phyloP scores from a whole-genome alignment of 2,113 vertebrate genomes.

The Rattus rattus region DNA sequence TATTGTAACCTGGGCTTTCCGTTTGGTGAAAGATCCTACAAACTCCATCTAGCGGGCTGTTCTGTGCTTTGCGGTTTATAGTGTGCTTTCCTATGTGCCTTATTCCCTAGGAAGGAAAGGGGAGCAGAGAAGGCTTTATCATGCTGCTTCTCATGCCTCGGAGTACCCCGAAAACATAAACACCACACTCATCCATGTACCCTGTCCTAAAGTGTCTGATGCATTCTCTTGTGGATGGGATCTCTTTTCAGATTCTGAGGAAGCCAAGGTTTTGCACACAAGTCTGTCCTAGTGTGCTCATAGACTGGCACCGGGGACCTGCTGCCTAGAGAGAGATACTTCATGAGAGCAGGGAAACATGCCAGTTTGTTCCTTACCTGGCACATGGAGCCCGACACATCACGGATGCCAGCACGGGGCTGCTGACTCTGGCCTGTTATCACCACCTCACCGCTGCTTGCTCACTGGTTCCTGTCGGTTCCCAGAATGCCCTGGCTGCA shows the following conservation, averaged over 20 bases:
- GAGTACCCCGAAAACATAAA: background rate
- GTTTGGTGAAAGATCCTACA: background rate
- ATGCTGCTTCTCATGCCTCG: background rate
- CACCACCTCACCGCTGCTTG: background rate
- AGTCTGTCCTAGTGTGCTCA: background rate
- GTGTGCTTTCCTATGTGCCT: background rate
- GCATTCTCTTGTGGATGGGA: background rate
- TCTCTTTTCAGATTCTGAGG: background rate
- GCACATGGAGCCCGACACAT: background rate
- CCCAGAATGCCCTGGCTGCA: background rate
- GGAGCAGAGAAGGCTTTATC: background rate
- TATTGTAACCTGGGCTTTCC: background rate
- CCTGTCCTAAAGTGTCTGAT: background rate
- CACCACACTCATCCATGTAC: background rate
- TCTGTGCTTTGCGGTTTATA: background rate
- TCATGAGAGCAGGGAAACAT: fast-evolving
- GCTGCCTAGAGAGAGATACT: background rate
- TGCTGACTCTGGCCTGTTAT: background rate
- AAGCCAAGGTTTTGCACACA: background rate
- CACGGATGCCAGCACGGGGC: background rate
- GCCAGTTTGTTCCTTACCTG: background rate
- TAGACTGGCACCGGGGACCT: background rate
- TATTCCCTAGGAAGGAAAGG: background rate
- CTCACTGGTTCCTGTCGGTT: background rate
- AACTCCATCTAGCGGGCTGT: background rate